A percentile compares a stretch with the other conserved stretches of the same genome.
These are phyloP conservation scores for Meteorus colon DNA, from an alignment of 2,888 invertebrate species.

Conservation along the genomic window DNA sequence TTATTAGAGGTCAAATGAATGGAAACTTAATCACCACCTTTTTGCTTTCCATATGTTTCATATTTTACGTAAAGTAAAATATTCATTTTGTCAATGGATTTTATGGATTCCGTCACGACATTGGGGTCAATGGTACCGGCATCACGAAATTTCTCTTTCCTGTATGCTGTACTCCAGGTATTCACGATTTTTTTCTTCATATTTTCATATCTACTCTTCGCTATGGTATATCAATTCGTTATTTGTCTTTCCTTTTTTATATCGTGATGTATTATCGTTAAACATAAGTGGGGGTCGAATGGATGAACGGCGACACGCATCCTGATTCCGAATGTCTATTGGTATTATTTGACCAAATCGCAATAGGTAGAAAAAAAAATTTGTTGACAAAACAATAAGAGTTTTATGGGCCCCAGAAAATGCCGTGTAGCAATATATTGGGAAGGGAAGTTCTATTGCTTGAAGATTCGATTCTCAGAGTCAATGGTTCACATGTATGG, in stretches of 20 bases:
- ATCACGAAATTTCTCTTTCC: conserved; percentile 4
- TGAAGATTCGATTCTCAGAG: too few species aligned
- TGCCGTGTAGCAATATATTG: not conserved
- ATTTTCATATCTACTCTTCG: not conserved
- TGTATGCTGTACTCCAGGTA: not conserved
- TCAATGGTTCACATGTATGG: too few species aligned
- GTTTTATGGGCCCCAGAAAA: not conserved
- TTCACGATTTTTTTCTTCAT: not conserved
- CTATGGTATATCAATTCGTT: not conserved
- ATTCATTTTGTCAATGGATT: conserved; percentile 12
- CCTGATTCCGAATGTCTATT: not conserved
- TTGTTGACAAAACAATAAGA: not conserved
- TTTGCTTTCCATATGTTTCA: not conserved
- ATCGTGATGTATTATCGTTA: not conserved
- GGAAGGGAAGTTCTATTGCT: too few species aligned
- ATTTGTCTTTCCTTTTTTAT: not conserved
- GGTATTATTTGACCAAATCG: not conserved
- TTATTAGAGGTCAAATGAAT: too few species aligned
- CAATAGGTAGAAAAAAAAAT: not conserved
- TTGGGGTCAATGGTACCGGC: conserved; percentile 38
- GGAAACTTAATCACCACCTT: not conserved
- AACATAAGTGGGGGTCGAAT: not conserved
- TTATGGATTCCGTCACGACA: conserved; percentile 40
- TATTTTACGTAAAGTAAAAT: not conserved
- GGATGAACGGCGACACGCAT: not conserved